Percentiles rank a stretch among this genome's conserved stretches.
phyloP scores from a whole-genome alignment of 2,797 vertebrate species.

The Chelon labrosus region DNA sequence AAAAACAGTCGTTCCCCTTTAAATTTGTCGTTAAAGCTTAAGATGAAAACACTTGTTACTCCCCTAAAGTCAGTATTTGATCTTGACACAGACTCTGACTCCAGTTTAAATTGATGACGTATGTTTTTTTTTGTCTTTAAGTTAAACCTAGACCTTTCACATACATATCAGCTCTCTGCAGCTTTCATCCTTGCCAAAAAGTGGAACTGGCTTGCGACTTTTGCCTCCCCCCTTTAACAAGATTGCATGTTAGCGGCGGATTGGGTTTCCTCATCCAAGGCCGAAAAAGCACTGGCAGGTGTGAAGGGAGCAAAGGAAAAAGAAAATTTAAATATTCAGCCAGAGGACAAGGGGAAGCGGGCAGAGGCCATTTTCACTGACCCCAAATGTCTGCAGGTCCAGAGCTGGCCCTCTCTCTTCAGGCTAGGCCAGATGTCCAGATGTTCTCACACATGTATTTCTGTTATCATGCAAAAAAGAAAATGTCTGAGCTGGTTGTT shows the following conservation, averaged over 20 bases:
- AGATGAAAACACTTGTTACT: too few species aligned
- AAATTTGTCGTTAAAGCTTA: too few species aligned
- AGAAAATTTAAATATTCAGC: conserved; percentile 74
- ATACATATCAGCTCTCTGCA: background rate
- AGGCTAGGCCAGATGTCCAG: conserved; percentile 84
- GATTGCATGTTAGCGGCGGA: conserved; percentile 51
- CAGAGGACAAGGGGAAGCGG: conserved; percentile 40
- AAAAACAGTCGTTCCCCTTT: too few species aligned
- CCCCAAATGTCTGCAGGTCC: conserved; percentile 70
- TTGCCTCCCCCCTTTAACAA: conserved; percentile 10
- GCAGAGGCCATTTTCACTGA: conserved; percentile 71
- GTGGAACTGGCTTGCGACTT: conserved; percentile 1
- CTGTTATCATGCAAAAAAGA: conserved; percentile 34
- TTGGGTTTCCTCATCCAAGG: conserved; percentile 52
- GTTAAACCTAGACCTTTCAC: conserved; percentile 12
- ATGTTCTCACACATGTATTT: conserved; percentile 69
- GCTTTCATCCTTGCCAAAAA: conserved; percentile 16
- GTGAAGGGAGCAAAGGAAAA: conserved; percentile 62
- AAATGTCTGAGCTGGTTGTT: conserved; percentile 67
- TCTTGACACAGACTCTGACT: too few species aligned
- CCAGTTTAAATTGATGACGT: too few species aligned
- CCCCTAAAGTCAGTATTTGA: too few species aligned
- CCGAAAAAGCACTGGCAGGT: conserved; percentile 80
- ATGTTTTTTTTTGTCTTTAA: too few species aligned
- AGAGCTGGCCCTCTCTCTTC: conserved; percentile 14